Base-by-base conservation (phyloP, 2,888 invertebrate species). In the Pasiphila rectangulata region DNA sequence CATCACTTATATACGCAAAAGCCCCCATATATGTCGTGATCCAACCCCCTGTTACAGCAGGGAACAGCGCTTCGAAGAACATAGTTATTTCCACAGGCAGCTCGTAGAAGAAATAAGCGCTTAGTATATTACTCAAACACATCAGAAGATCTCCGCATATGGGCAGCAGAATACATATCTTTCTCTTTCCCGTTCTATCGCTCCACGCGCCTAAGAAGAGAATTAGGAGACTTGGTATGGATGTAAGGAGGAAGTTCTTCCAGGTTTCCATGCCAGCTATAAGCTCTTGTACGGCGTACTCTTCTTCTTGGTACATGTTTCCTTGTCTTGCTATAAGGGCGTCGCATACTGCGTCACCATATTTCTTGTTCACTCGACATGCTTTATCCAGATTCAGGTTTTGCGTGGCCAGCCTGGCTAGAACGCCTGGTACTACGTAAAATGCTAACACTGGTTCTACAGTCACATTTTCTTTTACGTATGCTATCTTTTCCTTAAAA, bases 301-400 rank as follows among this genome's bases (percentile, higher is more conserved):
- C 94, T 73, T 94, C 90, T 34, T 74, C 64, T 1, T 91, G 88
- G 63, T 92, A 93, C 56, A 90, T 90, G 3, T 90, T 90, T 4
- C 94, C 94, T 66, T 94, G 89, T 63, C 94, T 90, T 2, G 91
- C 90, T 4, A 94, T 91, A 2, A 96, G 80, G 0, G 95, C 94
- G 63, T 92, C 91, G 72, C 96, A 96, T 0, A 95, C 90, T 42
- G 89, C 83, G 38, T 92, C 90, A 0, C 93, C 89, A 67, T 93
- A 95, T 0, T 85, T 86, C 66, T 94, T 85, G 67, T 96, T 96
- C 0, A 96, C 95, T 12, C 95, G 83, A 64, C 96, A 96, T 0
- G 95, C 95, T 79, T 96, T 96, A 67, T 95, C 95, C 59, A 96
- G 83, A 76, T 95, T 95, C 12, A 96, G 77, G 76, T 96, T 96